Evolutionary conservation across 2,113 vertebrate species (phyloP).

Genomic region (Cochlearius cochlearius): DNA sequence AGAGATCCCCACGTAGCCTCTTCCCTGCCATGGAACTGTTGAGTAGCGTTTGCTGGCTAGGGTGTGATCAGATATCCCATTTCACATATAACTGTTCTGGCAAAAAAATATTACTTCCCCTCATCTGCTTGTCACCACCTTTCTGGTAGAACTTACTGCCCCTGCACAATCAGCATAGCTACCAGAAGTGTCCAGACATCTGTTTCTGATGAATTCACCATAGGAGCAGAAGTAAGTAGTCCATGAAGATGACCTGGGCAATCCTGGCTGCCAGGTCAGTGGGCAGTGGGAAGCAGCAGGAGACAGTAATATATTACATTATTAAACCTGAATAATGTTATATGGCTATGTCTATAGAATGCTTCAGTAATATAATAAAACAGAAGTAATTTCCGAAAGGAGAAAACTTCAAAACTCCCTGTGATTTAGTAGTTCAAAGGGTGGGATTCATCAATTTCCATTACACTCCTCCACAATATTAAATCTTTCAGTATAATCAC

Average conservation of each 20-base stretch:
- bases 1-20: background rate
- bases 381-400: background rate
- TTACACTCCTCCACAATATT: background rate
- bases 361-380: background rate
- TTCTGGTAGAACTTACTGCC: background rate
- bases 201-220: background rate
- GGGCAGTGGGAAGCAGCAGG: background rate
- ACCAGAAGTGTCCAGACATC: background rate
- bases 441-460: background rate
- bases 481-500: background rate
- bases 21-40: background rate
- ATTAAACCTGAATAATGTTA: background rate
- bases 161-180: background rate
- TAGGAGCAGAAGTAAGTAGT: background rate
- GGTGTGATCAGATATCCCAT: background rate
- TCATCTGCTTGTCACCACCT: background rate
- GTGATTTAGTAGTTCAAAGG: background rate
- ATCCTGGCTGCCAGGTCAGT: background rate
- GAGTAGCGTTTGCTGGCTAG: background rate
- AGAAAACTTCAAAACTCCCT: background rate
- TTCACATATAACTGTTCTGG: background rate
- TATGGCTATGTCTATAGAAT: background rate
- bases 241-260: background rate
- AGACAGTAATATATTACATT: background rate
- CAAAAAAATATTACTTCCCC: background rate